These are phyloP conservation scores for Hirtodrosophila alboralis DNA, from an alignment of 2,888 invertebrate species.

Conservation along the genomic window DNA sequence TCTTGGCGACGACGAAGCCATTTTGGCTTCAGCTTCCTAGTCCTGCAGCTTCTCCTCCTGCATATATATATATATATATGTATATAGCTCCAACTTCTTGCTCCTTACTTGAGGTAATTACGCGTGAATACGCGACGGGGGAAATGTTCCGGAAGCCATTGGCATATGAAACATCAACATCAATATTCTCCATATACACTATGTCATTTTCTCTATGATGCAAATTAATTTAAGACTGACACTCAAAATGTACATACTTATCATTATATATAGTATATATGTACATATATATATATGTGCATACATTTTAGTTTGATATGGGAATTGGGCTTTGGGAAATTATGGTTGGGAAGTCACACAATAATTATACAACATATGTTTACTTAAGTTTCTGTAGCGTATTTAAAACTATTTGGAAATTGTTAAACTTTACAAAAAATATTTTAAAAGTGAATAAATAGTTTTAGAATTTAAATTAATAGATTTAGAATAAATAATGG, in stretches of 20 bases:
- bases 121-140: constrained; percentile 49
- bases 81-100: background rate
- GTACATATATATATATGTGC: constrained; percentile 14
- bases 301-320: background rate
- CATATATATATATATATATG: background rate
- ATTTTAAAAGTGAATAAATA: too few relatives aligned
- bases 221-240: constrained; percentile 58
- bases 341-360: constrained; percentile 17
- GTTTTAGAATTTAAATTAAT: too few relatives aligned
- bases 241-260: too few relatives aligned
- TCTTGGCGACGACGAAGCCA: constrained; percentile 61
- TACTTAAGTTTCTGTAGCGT: background rate
- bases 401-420: too few relatives aligned
- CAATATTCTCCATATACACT: constrained; percentile 35
- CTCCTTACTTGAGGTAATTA: constrained; percentile 56
- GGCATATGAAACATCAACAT: constrained; percentile 51
- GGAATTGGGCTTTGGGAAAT: constrained; percentile 22
- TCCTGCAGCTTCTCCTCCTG: constrained; percentile 13
- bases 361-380: constrained; percentile 12
- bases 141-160: constrained; percentile 27
- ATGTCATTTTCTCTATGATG: constrained; percentile 44
- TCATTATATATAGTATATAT: constrained; percentile 28
- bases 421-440: too few relatives aligned
- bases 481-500: too few relatives aligned
- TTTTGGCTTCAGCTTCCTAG: constrained; percentile 47